Conservation (phyloP, 2,797 vertebrate genomes). For the Peromyscus nudipes region DNA sequence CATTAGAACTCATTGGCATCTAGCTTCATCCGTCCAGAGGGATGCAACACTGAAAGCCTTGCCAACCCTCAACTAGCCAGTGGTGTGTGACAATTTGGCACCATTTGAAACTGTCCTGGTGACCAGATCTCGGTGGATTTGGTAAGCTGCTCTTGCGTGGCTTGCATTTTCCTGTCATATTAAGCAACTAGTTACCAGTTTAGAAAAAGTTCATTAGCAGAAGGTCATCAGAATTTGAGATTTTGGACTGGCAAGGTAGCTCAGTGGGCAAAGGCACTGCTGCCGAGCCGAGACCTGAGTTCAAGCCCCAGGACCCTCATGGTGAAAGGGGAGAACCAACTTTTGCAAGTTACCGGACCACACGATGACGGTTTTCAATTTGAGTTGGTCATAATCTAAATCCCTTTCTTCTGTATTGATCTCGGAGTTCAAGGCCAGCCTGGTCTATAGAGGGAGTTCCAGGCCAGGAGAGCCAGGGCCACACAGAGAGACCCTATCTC, state of each 20-base stretch:
- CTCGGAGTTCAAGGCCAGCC: neutral
- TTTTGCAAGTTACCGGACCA: neutral
- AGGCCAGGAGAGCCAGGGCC: neutral
- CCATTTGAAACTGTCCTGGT: constrained; percentile 13
- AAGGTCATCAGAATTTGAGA: neutral
- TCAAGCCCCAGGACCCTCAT: neutral
- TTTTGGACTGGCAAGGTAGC: neutral
- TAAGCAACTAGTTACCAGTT: neutral
- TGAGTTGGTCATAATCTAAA: neutral
- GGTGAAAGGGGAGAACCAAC: neutral
- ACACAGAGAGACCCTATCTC: neutral
- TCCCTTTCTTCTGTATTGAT: neutral
- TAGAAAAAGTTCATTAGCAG: neutral
- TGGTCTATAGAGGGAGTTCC: neutral
- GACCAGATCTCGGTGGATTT: neutral
- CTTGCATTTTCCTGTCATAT: neutral
- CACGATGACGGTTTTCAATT: neutral
- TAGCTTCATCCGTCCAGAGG: neutral
- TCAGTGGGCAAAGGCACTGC: neutral
- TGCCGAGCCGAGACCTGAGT: neutral
- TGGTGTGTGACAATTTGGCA: neutral
- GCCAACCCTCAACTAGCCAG: neutral
- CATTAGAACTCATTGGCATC: constrained; percentile 26
- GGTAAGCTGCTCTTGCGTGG: neutral
- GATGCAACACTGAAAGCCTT: neutral